Base-by-base conservation (phyloP, 2,888 invertebrate genomes). In the Fissipunctia ypsillon region DNA sequence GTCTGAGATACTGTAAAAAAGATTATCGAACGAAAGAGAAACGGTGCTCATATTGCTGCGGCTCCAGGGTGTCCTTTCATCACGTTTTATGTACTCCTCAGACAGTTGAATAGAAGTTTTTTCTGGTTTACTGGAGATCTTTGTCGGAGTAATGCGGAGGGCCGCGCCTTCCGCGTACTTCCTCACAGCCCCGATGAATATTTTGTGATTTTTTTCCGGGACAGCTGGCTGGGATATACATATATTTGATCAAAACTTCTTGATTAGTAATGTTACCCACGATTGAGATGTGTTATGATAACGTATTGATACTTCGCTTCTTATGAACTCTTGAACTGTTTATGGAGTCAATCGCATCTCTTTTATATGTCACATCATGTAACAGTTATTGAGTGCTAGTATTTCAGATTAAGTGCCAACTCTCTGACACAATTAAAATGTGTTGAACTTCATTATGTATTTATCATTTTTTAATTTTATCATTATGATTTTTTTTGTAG, bases 21-120 rank as follows among this genome's bases (percentile, higher is more conserved):
- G 78, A 81, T 86, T 80, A 89, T 87, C 76, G 84, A 87, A 87
- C 79, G 79, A 78, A 87, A 85, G 84, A 86, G 89, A 88, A 88
- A 87, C 87, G 88, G 83, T 88, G 87, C 87, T 88, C 88, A 87
- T 89, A 89, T 90, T 84, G 85, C 83, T 84, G 85, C 76, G 86
- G 83, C 84, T 85, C 86, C 85, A 82, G 89, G 90, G 88, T 88
- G 88, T 87, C 90, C 88, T 90, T 92, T 92, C 90, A 90, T 90
- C 90, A 88, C 90, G 88, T 90, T 92, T 91, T 91, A 90, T 90
- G 89, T 91, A 90, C 89, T 90, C 85, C 87, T 91, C 85, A 88
- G 90, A 88, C 84, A 88, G 88, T 88, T 90, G 88, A 91, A 92
- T 90, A 84, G 88, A 90, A 90, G 83, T 91, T 93, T 91, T 92